Conservation (phyloP, 2,113 vertebrate genomes). For the Hyaena hyaena region DNA sequence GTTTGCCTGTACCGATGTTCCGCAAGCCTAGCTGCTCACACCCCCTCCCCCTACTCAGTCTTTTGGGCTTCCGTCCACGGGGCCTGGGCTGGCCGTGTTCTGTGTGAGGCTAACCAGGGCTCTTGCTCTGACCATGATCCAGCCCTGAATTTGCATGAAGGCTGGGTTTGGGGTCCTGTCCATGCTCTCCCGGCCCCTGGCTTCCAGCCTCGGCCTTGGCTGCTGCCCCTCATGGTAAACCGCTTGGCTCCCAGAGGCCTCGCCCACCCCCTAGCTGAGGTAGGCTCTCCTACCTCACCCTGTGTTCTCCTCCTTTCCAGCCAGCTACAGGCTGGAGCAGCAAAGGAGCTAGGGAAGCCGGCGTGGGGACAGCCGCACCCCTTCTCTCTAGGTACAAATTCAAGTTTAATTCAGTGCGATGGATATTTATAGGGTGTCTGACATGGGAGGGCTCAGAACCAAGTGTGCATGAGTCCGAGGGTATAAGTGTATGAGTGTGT, state of each 20-base stretch:
- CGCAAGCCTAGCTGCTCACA: accelerated
- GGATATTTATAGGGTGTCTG: not conserved
- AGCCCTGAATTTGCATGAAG: not conserved
- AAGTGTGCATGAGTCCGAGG: not conserved
- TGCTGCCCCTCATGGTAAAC: not conserved
- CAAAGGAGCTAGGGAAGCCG: not conserved
- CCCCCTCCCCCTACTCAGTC: not conserved
- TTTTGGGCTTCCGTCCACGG: not conserved
- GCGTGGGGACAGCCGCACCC: not conserved
- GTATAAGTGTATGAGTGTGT: not conserved
- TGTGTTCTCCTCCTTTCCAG: not conserved
- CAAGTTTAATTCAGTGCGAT: not conserved
- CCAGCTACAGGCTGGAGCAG: not conserved
- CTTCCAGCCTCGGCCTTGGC: not conserved
- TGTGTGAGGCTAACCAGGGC: not conserved
- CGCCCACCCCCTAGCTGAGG: not conserved
- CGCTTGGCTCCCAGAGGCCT: not conserved
- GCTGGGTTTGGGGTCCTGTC: not conserved
- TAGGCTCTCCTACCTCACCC: not conserved
- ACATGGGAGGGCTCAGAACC: not conserved
- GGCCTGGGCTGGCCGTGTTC: not conserved
- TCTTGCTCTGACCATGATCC: not conserved
- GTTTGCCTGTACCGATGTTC: not conserved
- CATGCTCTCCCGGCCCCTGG: not conserved
- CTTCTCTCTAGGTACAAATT: not conserved